Evolutionary conservation across 2,797 vertebrate genomes (phyloP).

Genomic region (Peromyscus eremicus): DNA sequence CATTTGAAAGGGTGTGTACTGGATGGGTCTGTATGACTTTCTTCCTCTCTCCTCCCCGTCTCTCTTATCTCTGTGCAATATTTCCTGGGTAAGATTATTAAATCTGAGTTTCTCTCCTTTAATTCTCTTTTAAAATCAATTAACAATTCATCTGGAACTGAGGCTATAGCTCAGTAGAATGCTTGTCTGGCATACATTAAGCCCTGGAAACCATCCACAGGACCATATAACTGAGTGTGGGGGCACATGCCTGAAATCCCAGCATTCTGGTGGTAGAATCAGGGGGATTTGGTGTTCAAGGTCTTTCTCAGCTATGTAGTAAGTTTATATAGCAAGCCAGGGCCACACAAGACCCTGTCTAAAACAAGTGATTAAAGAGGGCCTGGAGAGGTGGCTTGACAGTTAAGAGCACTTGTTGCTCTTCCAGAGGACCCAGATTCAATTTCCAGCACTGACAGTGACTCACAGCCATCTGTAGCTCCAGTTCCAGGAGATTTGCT

Average conservation of each 20-base stretch:
- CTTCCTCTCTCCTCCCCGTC: background rate
- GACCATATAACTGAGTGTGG: background rate
- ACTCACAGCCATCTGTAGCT: background rate
- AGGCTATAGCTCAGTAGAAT: background rate
- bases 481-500: background rate
- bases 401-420: background rate
- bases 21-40: background rate
- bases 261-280: background rate
- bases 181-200: background rate
- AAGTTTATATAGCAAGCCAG: background rate
- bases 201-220: background rate
- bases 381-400: too few relatives aligned
- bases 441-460: background rate
- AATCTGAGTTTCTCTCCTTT: constrained; percentile 10
- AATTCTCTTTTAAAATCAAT: background rate
- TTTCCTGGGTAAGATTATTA: constrained; percentile 10
- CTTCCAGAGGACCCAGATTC: background rate
- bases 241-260: background rate
- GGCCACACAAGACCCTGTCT: background rate
- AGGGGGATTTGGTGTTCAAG: background rate
- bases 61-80: background rate
- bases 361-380: background rate
- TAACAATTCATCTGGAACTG: background rate
- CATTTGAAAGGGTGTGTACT: background rate
- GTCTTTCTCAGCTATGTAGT: background rate